These are phyloP conservation scores for Frieseomelitta varia DNA, from an alignment of 1,140 invertebrate species.

Conservation along the genomic window DNA sequence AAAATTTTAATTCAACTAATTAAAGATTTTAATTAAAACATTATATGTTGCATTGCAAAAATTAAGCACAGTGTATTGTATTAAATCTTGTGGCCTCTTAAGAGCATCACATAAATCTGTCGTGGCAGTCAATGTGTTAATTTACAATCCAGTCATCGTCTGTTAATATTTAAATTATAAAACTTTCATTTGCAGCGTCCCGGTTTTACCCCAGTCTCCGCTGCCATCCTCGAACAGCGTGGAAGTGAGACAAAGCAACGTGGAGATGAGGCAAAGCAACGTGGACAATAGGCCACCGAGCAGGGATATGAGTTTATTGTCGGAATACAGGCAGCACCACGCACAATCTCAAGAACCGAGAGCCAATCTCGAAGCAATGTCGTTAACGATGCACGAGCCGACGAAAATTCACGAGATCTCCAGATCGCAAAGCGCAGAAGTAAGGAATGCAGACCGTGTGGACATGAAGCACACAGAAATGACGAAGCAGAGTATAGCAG, in stretches of 20 bases:
- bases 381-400: conserved; percentile 54
- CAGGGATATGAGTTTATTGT: conserved; percentile 59
- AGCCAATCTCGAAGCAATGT: conserved; percentile 56
- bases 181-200: no score
- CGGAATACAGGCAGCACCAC: conserved; percentile 54
- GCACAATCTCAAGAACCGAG: conserved; percentile 58
- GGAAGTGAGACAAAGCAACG: neutral
- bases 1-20: no score
- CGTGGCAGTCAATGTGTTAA: neutral
- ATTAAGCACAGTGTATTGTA: no score
- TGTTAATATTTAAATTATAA: no score
- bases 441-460: conserved; percentile 56
- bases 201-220: no score
- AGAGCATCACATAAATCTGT: no score
- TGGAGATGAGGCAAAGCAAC: conserved; percentile 54
- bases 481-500: conserved; percentile 63
- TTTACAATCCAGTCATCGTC: no score
- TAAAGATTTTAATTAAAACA: no score
- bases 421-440: conserved; percentile 50
- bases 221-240: conserved; percentile 16
- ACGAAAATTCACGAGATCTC: conserved; percentile 55
- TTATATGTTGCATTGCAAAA: no score
- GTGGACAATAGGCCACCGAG: conserved; percentile 62
- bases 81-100: no score
- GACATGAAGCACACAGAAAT: conserved; percentile 59